Percentiles rank a stretch among this genome's conserved stretches.
Evolutionary conservation across 2,113 vertebrate genomes (phyloP).

Genomic region (Proterorhinus semilunaris): DNA sequence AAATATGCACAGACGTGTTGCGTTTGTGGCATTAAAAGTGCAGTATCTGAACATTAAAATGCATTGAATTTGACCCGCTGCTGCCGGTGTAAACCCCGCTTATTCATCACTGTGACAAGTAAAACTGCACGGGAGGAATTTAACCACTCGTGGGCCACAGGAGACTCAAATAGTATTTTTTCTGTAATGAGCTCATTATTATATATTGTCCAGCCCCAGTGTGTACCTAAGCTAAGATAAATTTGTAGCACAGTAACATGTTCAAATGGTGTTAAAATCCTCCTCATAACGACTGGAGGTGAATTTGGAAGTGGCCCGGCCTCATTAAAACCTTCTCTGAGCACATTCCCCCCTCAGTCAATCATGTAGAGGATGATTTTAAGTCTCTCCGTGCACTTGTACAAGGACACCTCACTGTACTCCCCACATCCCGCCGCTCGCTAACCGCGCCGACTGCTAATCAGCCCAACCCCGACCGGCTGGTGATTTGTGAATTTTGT

Average conservation of each 20-base stretch:
- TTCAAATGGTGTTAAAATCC: conserved; percentile 3
- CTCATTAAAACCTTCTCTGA: background rate
- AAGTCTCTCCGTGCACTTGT: background rate
- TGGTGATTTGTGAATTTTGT: conserved; percentile 46
- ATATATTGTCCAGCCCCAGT: too few relatives aligned
- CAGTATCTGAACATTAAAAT: too few relatives aligned
- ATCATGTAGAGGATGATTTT: background rate
- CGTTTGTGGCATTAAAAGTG: too few relatives aligned
- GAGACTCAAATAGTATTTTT: too few relatives aligned
- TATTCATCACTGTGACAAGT: too few relatives aligned
- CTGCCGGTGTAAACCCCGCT: too few relatives aligned
- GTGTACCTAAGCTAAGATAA: background rate
- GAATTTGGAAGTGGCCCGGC: background rate
- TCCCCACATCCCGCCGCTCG: conserved; percentile 1
- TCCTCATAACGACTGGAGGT: background rate
- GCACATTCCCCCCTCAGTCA: conserved; percentile 1
- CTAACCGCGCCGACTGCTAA: conserved; percentile 31
- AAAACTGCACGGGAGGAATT: too few relatives aligned
- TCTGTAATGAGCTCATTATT: too few relatives aligned
- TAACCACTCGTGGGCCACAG: too few relatives aligned
- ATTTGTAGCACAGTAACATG: background rate
- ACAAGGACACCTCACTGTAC: conserved; percentile 19
- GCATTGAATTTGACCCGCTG: too few relatives aligned
- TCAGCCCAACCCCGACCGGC: conserved; percentile 21
- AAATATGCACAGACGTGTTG: too few relatives aligned